Evolutionary conservation across 2,797 vertebrate species (phyloP).

Genomic region (Clamator glandarius): DNA sequence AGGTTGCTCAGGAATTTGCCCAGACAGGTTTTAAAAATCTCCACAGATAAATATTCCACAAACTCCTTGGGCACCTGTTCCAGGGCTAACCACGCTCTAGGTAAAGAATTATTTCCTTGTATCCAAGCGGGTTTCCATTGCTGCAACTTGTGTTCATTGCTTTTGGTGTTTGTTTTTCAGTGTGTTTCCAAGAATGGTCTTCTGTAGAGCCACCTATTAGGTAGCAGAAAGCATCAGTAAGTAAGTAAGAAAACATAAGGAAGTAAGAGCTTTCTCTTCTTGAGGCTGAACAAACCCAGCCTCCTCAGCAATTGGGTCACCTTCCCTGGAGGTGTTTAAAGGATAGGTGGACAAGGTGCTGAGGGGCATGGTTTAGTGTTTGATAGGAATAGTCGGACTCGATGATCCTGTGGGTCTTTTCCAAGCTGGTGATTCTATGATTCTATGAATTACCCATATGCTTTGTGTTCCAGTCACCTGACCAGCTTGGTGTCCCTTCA

Average conservation of each 20-base stretch:
- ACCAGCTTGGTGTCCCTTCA: background rate
- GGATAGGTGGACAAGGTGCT: too few species aligned
- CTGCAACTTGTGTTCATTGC: background rate
- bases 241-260: too few species aligned
- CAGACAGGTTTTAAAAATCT: slow-evolving; percentile 5
- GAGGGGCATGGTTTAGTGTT: too few species aligned
- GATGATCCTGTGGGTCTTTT: too few species aligned
- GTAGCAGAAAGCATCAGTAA: background rate
- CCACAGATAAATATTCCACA: background rate
- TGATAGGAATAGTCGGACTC: too few species aligned
- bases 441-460: too few species aligned
- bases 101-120: background rate
- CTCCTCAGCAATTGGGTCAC: background rate
- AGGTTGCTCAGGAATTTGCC: background rate
- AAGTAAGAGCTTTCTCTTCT: background rate
- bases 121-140: background rate
- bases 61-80: background rate
- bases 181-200: background rate
- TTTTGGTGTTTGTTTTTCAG: background rate
- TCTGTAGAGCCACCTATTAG: background rate
- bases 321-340: too few species aligned
- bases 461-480: background rate
- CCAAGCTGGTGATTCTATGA: too few species aligned
- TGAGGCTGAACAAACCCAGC: background rate
- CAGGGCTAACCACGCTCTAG: background rate